Evolutionary conservation across 2,888 invertebrate genomes (phyloP), one percentile per base, ranked within the genome.

Genomic region (Orthosia incerta): DNA sequence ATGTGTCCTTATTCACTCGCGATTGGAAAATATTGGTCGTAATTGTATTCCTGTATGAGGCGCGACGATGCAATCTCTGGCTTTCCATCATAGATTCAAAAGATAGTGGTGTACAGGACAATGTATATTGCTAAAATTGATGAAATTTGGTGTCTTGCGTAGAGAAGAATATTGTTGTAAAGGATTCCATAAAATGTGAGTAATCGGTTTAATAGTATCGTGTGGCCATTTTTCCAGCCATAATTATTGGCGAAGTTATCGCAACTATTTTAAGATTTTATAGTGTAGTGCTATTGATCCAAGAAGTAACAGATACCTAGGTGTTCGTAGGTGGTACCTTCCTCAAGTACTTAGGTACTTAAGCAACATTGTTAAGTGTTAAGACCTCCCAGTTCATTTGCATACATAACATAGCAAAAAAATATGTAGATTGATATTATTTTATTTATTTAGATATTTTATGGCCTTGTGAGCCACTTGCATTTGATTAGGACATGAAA

Each of bases 11-110:
- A 87, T 67, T 85, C 80, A 84, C 71, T 80, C 69, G 80, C 80
- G 86, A 87, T 82, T 87, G 83, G 80, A 85, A 85, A 85, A 83
- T 87, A 78, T 82, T 84, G 55, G 72, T 79, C 60, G 26, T 81
- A 77, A 83, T 79, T 69, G 57, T 79, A 84, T 81, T 65, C 68
- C 65, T 63, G 75, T 57, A 71, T 83, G 80, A 86, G 75, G 80
- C 68, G 76, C 80, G 81, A 92, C 86, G 87, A 91, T 92, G 92
- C 86, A 89, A 87, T 85, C 87, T 71, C 86, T 89, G 74, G 85
- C 80, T 82, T 90, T 88, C 76, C 89, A 89, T 87, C 89, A 90
- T 76, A 86, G 89, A 88, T 92, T 89, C 83, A 90, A 91, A 90
- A 93, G 89, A 90, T 91, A 91, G 89, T 87, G 79, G 82, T 88